Conservation (phyloP, 2,888 invertebrate species). For the Synergus umbraculus region DNA sequence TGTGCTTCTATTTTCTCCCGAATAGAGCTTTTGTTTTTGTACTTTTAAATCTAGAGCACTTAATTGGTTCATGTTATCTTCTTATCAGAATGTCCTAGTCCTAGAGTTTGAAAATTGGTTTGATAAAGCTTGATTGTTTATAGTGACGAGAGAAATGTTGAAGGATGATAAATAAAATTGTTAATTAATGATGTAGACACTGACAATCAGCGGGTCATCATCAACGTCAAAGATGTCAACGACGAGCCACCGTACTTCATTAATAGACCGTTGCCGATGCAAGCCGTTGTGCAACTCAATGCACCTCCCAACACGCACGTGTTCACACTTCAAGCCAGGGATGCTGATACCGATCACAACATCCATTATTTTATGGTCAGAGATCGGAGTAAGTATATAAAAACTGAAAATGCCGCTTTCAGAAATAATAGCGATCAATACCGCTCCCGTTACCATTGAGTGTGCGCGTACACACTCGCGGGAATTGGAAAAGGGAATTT, state of each 20-base stretch:
- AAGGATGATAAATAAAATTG: constrained; percentile 7
- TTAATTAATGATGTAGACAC: constrained; percentile 83
- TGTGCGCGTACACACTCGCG: constrained; percentile 33
- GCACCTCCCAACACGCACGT: constrained; percentile 97
- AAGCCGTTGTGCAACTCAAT: constrained; percentile 96
- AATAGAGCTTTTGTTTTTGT: neutral
- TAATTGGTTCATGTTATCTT: no score
- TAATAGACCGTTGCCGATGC: constrained; percentile 97
- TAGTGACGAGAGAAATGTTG: neutral
- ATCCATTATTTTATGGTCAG: constrained; percentile 97
- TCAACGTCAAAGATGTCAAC: constrained; percentile 96
- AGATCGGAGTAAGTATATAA: constrained; percentile 83
- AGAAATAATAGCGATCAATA: constrained; percentile 44
- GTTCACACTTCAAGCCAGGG: constrained; percentile 97
- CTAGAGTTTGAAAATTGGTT: constrained; percentile 14
- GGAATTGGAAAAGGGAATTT: constrained; percentile 33
- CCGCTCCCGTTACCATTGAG: constrained; percentile 12
- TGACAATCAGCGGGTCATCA: constrained; percentile 96
- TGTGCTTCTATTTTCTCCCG: no score
- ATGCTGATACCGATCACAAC: constrained; percentile 97
- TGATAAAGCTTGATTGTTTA: neutral
- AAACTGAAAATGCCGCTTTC: constrained; percentile 42
- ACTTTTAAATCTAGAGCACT: neutral
- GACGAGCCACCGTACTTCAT: constrained; percentile 98
- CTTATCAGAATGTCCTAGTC: no score